A percentile compares a stretch with the other conserved stretches of the same genome.
Conservation (phyloP, 2,797 vertebrate species). For the Bryconaethiops microstoma region DNA sequence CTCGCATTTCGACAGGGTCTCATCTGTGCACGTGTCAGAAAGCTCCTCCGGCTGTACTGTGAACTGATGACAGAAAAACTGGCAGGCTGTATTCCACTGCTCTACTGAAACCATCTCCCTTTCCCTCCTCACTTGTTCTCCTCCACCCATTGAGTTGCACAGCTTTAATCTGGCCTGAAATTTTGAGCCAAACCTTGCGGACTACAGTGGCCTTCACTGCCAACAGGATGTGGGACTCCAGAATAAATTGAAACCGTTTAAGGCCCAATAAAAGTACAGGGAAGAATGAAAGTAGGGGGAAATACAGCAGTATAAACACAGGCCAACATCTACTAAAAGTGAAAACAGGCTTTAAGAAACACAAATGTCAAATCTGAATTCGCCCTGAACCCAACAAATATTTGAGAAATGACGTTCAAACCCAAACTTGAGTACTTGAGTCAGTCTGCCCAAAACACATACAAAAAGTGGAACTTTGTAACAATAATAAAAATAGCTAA, state of each 20-base stretch:
- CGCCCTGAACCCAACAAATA: too few relatives aligned
- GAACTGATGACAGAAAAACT: slow-evolving; percentile 22
- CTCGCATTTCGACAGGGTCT: neutral
- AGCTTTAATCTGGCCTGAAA: neutral
- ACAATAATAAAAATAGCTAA: neutral
- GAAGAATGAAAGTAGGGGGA: too few relatives aligned
- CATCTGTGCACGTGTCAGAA: slow-evolving; percentile 6
- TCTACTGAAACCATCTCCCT: neutral
- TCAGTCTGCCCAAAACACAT: too few relatives aligned
- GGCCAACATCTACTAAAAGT: too few relatives aligned
- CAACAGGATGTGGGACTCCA: neutral
- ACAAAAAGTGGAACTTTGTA: neutral
- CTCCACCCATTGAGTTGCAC: neutral
- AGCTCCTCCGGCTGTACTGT: neutral
- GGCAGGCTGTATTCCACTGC: neutral
- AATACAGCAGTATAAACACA: too few relatives aligned
- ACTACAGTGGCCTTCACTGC: neutral
- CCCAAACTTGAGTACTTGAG: too few relatives aligned
- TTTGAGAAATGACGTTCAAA: too few relatives aligned
- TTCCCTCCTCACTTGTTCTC: neutral
- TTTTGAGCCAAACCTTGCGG: neutral
- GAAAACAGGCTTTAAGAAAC: neutral
- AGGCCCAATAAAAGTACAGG: too few relatives aligned
- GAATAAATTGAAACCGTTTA: too few relatives aligned
- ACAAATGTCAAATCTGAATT: neutral